A percentile compares a stretch with the other conserved stretches of the same genome.
Conservation (phyloP, 2,113 vertebrate genomes). For the Mohoua ochrocephala region DNA sequence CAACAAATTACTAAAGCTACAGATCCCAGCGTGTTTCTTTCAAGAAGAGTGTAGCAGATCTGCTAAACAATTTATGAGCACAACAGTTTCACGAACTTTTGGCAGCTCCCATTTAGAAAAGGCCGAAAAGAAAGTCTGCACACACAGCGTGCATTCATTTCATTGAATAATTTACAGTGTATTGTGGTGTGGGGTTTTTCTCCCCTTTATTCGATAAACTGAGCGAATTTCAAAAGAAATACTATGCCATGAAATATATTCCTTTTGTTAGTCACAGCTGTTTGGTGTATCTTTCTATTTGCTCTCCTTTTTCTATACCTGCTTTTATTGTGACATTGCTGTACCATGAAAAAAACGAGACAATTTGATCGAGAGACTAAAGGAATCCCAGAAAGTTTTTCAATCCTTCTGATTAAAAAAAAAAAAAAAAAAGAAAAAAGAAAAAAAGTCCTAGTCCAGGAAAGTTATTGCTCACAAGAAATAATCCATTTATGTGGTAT, state of each 20-base stretch:
- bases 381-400: not conserved
- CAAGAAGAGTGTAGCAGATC: not conserved
- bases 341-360: not conserved
- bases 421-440: not conserved
- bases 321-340: not conserved
- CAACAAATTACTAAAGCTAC: not conserved
- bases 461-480: conserved; percentile 14
- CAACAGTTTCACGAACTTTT: not conserved
- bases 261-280: not conserved
- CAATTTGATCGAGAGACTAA: conserved; percentile 36
- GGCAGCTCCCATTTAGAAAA: not conserved
- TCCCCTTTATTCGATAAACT: not conserved
- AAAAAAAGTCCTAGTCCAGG: not conserved
- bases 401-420: not conserved
- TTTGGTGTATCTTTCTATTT: not conserved
- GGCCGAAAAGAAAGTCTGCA: not conserved
- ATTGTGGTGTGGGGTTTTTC: fast-evolving
- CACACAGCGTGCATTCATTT: not conserved
- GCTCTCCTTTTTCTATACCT: not conserved
- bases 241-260: not conserved
- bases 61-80: not conserved
- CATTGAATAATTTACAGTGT: not conserved
- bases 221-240: not conserved
- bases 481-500: not conserved
- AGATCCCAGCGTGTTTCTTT: not conserved